A percentile compares a stretch with the other conserved stretches of the same genome.
These are phyloP conservation scores for Cheilosia urbana DNA, from an alignment of 2,888 invertebrate species.

Conservation along the genomic window DNA sequence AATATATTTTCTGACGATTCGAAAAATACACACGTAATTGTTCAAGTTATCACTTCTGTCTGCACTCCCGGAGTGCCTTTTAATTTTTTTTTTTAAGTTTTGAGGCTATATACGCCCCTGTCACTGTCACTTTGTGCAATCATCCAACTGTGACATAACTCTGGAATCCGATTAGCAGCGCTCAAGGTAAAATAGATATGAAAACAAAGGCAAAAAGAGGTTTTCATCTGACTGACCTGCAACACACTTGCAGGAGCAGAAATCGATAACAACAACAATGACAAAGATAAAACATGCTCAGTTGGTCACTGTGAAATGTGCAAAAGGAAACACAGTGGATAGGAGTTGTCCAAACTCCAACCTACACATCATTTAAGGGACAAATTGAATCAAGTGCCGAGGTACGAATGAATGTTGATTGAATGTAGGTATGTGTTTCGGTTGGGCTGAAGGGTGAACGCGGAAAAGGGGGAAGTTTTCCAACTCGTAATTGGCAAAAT, in stretches of 20 bases:
- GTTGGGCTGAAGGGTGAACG: background rate
- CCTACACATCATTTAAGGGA: constrained; percentile 32
- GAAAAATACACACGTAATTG: too few species aligned
- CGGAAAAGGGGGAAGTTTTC: background rate
- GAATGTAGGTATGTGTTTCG: constrained; percentile 22
- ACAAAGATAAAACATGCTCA: constrained; percentile 25
- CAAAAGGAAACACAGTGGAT: background rate
- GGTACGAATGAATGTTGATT: constrained; percentile 58
- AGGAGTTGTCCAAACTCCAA: background rate
- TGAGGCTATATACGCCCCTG: constrained; percentile 6
- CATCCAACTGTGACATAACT: constrained; percentile 52
- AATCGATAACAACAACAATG: background rate
- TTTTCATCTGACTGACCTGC: constrained; percentile 35
- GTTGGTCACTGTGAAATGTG: constrained; percentile 7
- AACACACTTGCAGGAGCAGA: background rate
- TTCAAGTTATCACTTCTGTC: too few species aligned
- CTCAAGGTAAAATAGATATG: constrained; percentile 31
- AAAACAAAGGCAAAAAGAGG: background rate
- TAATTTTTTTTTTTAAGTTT: constrained; percentile 12
- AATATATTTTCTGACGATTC: too few species aligned
- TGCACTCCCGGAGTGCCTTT: too few species aligned
- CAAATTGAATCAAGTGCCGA: constrained; percentile 60
- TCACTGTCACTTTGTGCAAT: constrained; percentile 41
- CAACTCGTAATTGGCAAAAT: constrained; percentile 60
- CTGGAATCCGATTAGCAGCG: constrained; percentile 51